These are phyloP conservation scores for Antedon mediterranea DNA, from an alignment of 53 echinoderm and acorn worm species.

Conservation along the genomic window DNA sequence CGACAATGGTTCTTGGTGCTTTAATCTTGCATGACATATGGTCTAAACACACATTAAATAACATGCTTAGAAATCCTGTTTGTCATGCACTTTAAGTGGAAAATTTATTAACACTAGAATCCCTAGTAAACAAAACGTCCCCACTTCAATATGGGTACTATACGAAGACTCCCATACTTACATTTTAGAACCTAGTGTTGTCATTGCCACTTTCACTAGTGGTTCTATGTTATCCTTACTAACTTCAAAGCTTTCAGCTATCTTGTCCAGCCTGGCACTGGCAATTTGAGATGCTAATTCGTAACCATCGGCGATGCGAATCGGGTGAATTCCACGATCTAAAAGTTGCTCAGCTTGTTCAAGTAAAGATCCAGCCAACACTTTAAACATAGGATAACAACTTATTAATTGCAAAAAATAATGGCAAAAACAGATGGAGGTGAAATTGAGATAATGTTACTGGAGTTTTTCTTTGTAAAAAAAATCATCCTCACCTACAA, in stretches of 20 bases:
- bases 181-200: slow-evolving; percentile 96
- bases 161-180: no score
- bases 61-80: slow-evolving; percentile 59
- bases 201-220: slow-evolving; percentile 87
- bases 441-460: no score
- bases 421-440: no score
- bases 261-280: slow-evolving; percentile 56
- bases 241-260: slow-evolving; percentile 75
- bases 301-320: slow-evolving; percentile 92
- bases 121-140: no score
- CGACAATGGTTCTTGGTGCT: slow-evolving; percentile 75
- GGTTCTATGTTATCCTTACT: slow-evolving; percentile 69
- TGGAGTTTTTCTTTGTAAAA: no score
- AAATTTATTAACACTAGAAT: neutral
- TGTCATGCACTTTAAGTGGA: slow-evolving; percentile 40
- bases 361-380: slow-evolving; percentile 80
- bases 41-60: slow-evolving; percentile 18
- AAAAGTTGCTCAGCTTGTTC: slow-evolving; percentile 85
- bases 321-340: slow-evolving; percentile 92
- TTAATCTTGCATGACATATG: slow-evolving; percentile 66
- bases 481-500: slow-evolving; percentile 83
- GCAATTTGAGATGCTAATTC: slow-evolving; percentile 88
- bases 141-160: no score
- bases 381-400: slow-evolving; percentile 9
- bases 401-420: neutral